phyloP scores from a whole-genome alignment of 2,888 invertebrate genomes.

The Drosophila aldrichi region DNA sequence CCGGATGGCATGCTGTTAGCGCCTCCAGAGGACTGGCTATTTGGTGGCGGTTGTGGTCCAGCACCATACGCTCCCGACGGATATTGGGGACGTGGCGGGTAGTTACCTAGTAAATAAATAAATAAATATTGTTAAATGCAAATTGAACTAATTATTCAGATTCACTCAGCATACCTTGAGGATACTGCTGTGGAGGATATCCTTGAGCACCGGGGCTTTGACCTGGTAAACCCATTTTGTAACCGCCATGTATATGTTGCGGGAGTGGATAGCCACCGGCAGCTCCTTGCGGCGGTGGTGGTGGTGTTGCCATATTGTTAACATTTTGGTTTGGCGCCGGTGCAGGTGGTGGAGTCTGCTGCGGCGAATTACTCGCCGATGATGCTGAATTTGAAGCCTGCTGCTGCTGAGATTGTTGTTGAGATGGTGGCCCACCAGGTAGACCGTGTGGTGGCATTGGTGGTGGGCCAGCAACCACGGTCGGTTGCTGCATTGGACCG shows the following conservation, averaged over 20 bases:
- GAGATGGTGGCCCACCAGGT: slow-evolving; percentile 76
- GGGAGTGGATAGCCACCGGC: slow-evolving; percentile 82
- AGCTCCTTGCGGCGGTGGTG: slow-evolving; percentile 74
- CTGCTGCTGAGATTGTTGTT: slow-evolving; percentile 83
- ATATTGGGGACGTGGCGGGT: slow-evolving; percentile 87
- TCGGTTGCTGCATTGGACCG: slow-evolving; percentile 82
- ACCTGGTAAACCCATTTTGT: slow-evolving; percentile 88
- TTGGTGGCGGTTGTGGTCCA: slow-evolving; percentile 86
- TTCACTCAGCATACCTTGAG: slow-evolving; percentile 84
- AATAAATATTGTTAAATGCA: not conserved
- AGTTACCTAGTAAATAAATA: slow-evolving; percentile 76
- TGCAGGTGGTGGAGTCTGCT: slow-evolving; percentile 83
- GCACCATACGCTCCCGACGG: slow-evolving; percentile 86
- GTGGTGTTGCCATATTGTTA: slow-evolving; percentile 83
- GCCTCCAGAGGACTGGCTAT: slow-evolving; percentile 84
- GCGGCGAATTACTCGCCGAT: slow-evolving; percentile 83
- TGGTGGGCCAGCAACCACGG: slow-evolving; percentile 72
- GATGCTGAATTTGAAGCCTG: slow-evolving; percentile 82
- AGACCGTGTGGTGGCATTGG: slow-evolving; percentile 81
- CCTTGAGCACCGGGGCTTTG: slow-evolving; percentile 86
- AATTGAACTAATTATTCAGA: not conserved
- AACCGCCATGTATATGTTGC: slow-evolving; percentile 86
- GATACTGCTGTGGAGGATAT: slow-evolving; percentile 87
- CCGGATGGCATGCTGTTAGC: slow-evolving; percentile 84
- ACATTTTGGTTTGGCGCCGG: slow-evolving; percentile 82